A percentile compares a stretch with the other conserved stretches of the same genome.
phyloP scores from a whole-genome alignment of 2,797 vertebrate genomes.

The Coendou prehensilis region DNA sequence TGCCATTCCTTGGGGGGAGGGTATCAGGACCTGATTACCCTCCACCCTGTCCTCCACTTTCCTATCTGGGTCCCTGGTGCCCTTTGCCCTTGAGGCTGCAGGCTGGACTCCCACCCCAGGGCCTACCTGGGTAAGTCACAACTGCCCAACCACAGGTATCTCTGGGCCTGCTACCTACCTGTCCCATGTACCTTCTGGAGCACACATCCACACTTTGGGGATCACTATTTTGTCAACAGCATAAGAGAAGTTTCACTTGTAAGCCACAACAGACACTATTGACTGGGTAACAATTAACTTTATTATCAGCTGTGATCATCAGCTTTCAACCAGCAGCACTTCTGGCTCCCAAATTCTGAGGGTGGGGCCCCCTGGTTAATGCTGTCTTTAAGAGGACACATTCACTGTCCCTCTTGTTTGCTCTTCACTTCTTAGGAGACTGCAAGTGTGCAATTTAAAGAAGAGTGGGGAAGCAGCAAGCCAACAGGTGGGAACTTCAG shows the following conservation, averaged over 20 bases:
- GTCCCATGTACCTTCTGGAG: neutral
- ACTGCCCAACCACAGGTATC: neutral
- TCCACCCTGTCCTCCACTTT: neutral
- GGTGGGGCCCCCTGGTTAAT: neutral
- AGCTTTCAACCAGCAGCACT: neutral
- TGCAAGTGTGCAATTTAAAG: neutral
- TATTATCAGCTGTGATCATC: constrained; percentile 49
- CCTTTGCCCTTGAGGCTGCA: neutral
- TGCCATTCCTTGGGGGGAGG: neutral
- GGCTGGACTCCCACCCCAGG: neutral
- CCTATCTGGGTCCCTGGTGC: rapidly evolving
- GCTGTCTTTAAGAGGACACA: neutral
- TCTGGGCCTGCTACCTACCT: too few species aligned
- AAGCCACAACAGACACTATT: neutral
- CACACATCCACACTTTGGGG: neutral
- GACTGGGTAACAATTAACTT: constrained; percentile 52
- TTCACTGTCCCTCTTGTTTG: neutral
- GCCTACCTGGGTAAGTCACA: neutral
- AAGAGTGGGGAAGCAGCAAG: neutral
- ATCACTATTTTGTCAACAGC: neutral
- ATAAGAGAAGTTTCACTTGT: neutral
- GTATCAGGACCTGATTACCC: neutral
- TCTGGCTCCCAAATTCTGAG: neutral
- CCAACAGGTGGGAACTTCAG: neutral
- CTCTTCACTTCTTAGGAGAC: neutral